Percentiles rank a stretch among this genome's conserved stretches.
Conservation (phyloP, 2,888 invertebrate genomes). For the Nephrotoma guestfalica region DNA sequence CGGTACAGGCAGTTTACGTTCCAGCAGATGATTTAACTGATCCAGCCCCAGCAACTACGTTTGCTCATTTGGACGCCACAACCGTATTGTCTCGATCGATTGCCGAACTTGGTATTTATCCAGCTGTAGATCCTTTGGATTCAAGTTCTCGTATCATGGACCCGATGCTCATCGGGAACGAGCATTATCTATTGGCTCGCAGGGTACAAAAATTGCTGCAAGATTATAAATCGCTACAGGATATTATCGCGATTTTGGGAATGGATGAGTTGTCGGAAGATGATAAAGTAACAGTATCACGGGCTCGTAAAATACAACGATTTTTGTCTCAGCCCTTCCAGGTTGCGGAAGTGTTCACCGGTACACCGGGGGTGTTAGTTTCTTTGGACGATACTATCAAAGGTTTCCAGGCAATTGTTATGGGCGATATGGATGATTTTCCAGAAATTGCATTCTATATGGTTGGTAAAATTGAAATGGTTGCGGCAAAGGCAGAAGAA, state of each 20-base stretch:
- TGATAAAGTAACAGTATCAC: constrained; percentile 84
- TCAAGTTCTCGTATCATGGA: constrained; percentile 92
- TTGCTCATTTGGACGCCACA: constrained; percentile 92
- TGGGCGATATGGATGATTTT: constrained; percentile 76
- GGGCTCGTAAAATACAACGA: constrained; percentile 87
- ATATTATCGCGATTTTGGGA: constrained; percentile 91
- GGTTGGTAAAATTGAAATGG: constrained; percentile 89
- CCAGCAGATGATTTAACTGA: constrained; percentile 94
- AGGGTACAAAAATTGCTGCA: constrained; percentile 86
- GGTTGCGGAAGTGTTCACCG: constrained; percentile 90
- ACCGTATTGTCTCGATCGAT: constrained; percentile 87
- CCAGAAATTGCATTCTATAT: constrained; percentile 95
- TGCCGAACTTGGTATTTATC: constrained; percentile 85
- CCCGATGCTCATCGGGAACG: constrained; percentile 75
- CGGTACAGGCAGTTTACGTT: constrained; percentile 89
- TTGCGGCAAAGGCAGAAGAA: constrained; percentile 62
- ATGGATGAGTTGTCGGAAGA: constrained; percentile 92
- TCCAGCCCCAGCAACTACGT: constrained; percentile 89
- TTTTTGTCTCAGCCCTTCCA: constrained; percentile 90
- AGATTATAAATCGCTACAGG: constrained; percentile 60
- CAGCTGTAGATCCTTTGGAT: constrained; percentile 88
- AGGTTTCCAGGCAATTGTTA: constrained; percentile 73
- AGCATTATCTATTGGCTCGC: constrained; percentile 81
- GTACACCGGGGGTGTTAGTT: constrained; percentile 80
- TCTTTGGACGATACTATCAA: constrained; percentile 75